A percentile compares a stretch with the other conserved stretches of the same genome.
Evolutionary conservation across 2,888 invertebrate species (phyloP).

Genomic region (Celastrina argiolus): DNA sequence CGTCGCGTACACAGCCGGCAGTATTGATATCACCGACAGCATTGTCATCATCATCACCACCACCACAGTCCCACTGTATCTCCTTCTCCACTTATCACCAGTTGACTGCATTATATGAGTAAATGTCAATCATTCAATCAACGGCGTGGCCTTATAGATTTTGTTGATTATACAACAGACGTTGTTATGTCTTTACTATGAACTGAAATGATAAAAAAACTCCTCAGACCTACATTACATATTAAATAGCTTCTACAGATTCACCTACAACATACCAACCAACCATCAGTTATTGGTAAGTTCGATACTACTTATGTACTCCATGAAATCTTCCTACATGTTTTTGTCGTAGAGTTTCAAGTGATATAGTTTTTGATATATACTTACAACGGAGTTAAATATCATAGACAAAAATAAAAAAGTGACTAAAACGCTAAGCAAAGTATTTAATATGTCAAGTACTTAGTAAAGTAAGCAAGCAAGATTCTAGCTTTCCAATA

Average conservation of each 20-base stretch:
- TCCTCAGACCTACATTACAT: too few relatives aligned
- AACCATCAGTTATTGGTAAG: too few relatives aligned
- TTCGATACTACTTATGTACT: too few relatives aligned
- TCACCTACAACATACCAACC: too few relatives aligned
- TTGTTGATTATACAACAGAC: not conserved
- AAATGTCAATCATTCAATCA: not conserved
- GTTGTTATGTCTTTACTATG: too few relatives aligned
- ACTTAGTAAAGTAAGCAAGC: not conserved
- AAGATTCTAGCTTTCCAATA: constrained; percentile 30
- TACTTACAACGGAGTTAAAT: too few relatives aligned
- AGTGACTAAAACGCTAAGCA: too few relatives aligned
- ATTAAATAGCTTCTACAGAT: too few relatives aligned
- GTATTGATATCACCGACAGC: constrained; percentile 47
- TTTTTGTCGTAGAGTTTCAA: not conserved
- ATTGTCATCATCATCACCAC: constrained; percentile 46
- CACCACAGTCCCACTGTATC: constrained; percentile 31
- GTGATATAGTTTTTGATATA: too few relatives aligned
- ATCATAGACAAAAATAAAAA: too few relatives aligned
- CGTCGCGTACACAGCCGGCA: constrained; percentile 55
- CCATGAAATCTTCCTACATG: too few relatives aligned
- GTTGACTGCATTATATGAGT: not conserved
- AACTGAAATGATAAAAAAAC: too few relatives aligned
- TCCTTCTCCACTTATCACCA: constrained; percentile 1
- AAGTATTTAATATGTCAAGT: not conserved
- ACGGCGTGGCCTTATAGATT: not conserved